Evolutionary conservation across 1,140 invertebrate genomes (phyloP).

Genomic region (Caenorhabditis tropicalis): DNA sequence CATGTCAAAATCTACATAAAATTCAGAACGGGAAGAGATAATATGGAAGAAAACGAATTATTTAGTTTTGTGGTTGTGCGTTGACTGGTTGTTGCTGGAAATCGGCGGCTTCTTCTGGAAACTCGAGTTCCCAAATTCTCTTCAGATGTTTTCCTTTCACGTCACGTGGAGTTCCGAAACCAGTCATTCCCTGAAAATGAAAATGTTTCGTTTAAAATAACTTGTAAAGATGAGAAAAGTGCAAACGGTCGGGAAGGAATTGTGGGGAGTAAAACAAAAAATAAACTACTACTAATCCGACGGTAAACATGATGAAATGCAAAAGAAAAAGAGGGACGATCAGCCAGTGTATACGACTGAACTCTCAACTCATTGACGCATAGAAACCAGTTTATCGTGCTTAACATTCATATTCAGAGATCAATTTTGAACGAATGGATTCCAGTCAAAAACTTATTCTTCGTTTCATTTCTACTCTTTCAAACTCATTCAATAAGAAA

Average conservation of each 20-base stretch:
- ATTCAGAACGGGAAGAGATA: not conserved
- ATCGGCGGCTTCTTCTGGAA: constrained; percentile 61
- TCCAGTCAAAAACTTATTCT: not conserved
- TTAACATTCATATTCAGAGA: not conserved
- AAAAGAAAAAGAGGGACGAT: not conserved
- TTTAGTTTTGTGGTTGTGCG: constrained; percentile 48
- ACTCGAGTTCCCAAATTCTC: constrained; percentile 62
- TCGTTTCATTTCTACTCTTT: no score
- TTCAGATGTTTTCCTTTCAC: constrained; percentile 63
- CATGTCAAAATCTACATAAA: constrained; percentile 22
- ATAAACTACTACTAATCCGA: constrained; percentile 37
- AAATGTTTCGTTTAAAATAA: not conserved
- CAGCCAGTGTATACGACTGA: constrained; percentile 18
- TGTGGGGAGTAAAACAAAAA: not conserved
- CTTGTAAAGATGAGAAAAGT: constrained; percentile 1
- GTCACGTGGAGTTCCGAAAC: constrained; percentile 59
- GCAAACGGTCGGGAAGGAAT: not conserved
- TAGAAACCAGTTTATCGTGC: not conserved
- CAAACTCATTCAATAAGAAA: no score
- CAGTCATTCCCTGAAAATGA: constrained; percentile 57
- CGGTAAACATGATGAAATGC: not conserved
- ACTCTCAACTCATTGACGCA: constrained; percentile 28
- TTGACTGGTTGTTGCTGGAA: constrained; percentile 51
- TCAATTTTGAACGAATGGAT: not conserved
- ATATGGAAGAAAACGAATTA: not conserved